These are phyloP conservation scores for Melanotaenia nigrans DNA, from an alignment of 2,797 vertebrate genomes.

Conservation along the genomic window DNA sequence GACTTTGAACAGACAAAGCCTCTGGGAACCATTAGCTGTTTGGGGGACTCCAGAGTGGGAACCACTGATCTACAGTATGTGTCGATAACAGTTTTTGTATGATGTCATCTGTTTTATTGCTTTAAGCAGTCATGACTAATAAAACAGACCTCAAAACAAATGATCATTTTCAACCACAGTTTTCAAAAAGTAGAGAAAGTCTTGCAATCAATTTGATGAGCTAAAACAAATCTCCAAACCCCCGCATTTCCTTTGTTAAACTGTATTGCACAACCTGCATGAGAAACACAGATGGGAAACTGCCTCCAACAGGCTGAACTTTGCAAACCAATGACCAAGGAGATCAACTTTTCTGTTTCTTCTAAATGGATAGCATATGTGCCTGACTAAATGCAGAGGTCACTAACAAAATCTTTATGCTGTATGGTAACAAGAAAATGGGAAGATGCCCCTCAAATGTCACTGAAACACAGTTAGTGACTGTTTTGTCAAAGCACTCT, in stretches of 20 bases:
- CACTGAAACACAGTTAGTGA: slow-evolving; percentile 26
- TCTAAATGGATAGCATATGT: slow-evolving; percentile 40
- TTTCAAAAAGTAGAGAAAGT: background rate
- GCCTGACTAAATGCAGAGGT: slow-evolving; percentile 29
- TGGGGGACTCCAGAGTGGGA: too few relatives aligned
- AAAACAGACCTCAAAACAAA: background rate
- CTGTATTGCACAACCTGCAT: slow-evolving; percentile 44
- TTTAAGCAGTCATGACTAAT: background rate
- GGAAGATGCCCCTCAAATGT: slow-evolving; percentile 58
- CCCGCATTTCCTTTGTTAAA: slow-evolving; percentile 14
- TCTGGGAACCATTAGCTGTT: too few relatives aligned
- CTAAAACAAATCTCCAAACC: slow-evolving; percentile 9
- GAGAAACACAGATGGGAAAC: slow-evolving; percentile 58
- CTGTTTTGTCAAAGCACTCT: slow-evolving; percentile 27
- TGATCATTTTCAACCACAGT: background rate
- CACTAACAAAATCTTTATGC: slow-evolving; percentile 38
- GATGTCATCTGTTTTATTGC: background rate
- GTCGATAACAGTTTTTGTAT: background rate
- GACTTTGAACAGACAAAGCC: too few relatives aligned
- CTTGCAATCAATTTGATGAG: background rate
- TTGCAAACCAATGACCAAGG: slow-evolving; percentile 4
- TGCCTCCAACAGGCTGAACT: slow-evolving; percentile 7
- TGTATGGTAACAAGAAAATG: slow-evolving; percentile 29
- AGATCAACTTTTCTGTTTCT: background rate
- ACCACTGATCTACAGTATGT: background rate